Base-by-base conservation (phyloP, 2,888 invertebrate species). In the Malthinus seriepunctatus region DNA sequence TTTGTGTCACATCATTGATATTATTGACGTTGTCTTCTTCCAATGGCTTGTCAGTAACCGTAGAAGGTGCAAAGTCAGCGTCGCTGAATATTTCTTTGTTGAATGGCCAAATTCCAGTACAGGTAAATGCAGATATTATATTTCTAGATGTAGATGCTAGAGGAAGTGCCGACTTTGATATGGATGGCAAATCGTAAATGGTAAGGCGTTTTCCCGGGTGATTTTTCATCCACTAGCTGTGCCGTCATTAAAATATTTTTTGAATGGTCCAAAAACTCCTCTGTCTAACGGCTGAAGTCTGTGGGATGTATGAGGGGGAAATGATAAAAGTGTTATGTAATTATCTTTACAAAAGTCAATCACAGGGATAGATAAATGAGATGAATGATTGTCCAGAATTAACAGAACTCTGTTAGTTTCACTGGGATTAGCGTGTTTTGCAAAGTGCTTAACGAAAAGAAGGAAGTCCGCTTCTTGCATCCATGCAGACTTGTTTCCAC, bases 21-120 rank as follows among this genome's bases (percentile, higher is more conserved):
- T 34, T 34, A 34, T 34, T 34, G 9, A 11, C 10, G 8, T 35
- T 35, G 9, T 14, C 48, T 14, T 39, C 33, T n/a, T n/a, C n/a
- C n/a, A n/a, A n/a, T 8, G 63, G 62, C 51, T 48, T 52, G 32
- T 64, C 63, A 9, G 61, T 63, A 32, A 66, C 60, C 53, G 37
- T 49, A 14, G 55, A 46, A 15, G 66, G 60, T 37, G 51, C 38
- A 54, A 67, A 68, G 33, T 68, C 68, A 31, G 32, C 32, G 12
- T 59, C 63, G 10, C 31, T 32, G 37, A 65, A 65, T 10, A 65
- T 56, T 50, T 65, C 50, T 35, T 51, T 32, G 39, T 66, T 64
- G 42, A 44, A 63, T 11, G 65, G 62, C 33, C 12, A 56, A 32
- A 64, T 62, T 14, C 63, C 63, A 9, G 63, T 65, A 32, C 10